These are phyloP conservation scores for Sinohyriopsis cumingii DNA, from an alignment of 2,888 invertebrate species.

Conservation along the genomic window DNA sequence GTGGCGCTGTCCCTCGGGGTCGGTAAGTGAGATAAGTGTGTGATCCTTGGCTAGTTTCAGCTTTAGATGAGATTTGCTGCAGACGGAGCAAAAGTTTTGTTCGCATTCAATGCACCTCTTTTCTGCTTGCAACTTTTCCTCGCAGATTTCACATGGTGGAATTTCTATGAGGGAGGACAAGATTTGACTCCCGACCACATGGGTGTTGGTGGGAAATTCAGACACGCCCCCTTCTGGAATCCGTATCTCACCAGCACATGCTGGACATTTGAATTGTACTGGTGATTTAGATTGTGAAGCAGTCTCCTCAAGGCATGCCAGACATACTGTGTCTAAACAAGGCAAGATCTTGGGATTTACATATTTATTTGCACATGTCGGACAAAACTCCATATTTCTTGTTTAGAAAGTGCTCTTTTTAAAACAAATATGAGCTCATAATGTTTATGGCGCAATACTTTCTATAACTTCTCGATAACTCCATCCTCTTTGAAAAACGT, in stretches of 20 bases:
- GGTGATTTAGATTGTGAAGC: conserved; percentile 17
- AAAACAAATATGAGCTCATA: too few species aligned
- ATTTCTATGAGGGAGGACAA: conserved; percentile 2
- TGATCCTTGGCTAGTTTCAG: conserved; percentile 32
- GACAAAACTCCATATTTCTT: conserved; percentile 29
- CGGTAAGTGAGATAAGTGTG: conserved; percentile 22
- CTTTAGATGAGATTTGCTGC: conserved; percentile 39
- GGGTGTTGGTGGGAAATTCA: conserved; percentile 11
- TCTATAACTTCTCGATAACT: too few species aligned
- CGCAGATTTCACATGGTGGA: conserved; percentile 40
- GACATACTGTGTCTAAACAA: conserved; percentile 41
- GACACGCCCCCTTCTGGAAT: conserved; percentile 24
- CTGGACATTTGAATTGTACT: conserved; percentile 20
- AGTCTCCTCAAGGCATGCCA: conserved; percentile 32
- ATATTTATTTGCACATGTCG: conserved; percentile 31
- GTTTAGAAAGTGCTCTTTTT: too few species aligned
- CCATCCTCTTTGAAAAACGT: too few species aligned
- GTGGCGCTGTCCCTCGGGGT: conserved; percentile 29
- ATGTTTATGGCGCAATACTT: too few species aligned
- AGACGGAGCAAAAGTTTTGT: conserved; percentile 38
- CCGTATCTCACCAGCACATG: conserved; percentile 27
- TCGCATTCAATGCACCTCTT: conserved; percentile 44
- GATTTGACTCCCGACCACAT: conserved; percentile 4
- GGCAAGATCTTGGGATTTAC: conserved; percentile 36
- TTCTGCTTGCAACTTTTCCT: conserved; percentile 28